phyloP scores from a whole-genome alignment of 2,797 vertebrate genomes.

The Chaunax sp. region DNA sequence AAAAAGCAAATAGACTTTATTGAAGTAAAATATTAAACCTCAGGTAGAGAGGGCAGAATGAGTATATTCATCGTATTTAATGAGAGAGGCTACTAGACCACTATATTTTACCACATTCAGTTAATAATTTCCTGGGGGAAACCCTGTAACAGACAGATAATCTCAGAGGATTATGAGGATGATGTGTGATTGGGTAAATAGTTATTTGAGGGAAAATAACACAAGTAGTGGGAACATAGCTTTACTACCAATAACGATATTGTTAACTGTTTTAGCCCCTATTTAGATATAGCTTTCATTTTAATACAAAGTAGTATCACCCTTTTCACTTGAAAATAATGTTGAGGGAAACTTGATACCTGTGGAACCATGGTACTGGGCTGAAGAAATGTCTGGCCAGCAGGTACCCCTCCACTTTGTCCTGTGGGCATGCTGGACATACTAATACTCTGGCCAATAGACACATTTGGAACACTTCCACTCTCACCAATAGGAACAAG shows the following conservation, averaged over 20 bases:
- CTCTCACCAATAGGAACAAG: conserved; percentile 78
- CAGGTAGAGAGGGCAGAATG: conserved; percentile 2
- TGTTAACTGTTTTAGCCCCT: conserved; percentile 16
- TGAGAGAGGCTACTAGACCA: background rate
- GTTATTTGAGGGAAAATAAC: conserved; percentile 40
- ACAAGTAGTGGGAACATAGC: conserved; percentile 8
- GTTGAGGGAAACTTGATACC: conserved; percentile 82
- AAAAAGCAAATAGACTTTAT: conserved; percentile 9
- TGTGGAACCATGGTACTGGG: conserved; percentile 81
- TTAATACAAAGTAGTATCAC: conserved; percentile 38
- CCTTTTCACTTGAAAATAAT: conserved; percentile 83
- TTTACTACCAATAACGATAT: conserved; percentile 25
- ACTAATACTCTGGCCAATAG: conserved; percentile 76
- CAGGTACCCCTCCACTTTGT: conserved; percentile 76
- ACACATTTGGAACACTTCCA: conserved; percentile 70
- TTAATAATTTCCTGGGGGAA: conserved; percentile 47
- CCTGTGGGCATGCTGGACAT: conserved; percentile 71
- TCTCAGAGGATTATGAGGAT: conserved; percentile 52
- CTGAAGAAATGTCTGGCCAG: conserved; percentile 81
- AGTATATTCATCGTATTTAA: background rate
- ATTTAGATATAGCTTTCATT: conserved; percentile 12
- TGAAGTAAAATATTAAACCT: background rate
- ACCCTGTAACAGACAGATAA: conserved; percentile 51
- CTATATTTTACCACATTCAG: conserved; percentile 3
- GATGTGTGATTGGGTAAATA: conserved; percentile 47